These are phyloP conservation scores for Enoplosus armatus DNA, from an alignment of 2,797 vertebrate species.

Conservation along the genomic window DNA sequence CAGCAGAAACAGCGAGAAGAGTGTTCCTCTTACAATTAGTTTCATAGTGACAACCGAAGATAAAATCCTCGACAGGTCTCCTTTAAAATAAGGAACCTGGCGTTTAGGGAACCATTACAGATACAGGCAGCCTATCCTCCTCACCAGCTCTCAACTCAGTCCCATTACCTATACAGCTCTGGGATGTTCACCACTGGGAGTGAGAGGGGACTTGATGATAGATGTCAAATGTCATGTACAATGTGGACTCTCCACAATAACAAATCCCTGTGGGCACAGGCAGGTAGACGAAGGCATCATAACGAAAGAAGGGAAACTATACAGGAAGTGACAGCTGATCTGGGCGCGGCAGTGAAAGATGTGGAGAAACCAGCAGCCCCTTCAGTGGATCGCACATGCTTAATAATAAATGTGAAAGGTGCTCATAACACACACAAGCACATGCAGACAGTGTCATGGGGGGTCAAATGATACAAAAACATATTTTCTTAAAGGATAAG, in stretches of 20 bases:
- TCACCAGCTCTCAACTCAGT: constrained; percentile 37
- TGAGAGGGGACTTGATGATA: constrained; percentile 42
- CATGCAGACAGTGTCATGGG: background rate
- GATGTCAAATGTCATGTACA: constrained; percentile 63
- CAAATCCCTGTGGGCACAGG: constrained; percentile 42
- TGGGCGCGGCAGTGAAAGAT: background rate
- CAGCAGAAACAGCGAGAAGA: constrained; percentile 21
- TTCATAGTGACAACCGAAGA: constrained; percentile 48
- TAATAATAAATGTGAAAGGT: background rate
- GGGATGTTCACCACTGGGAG: constrained; percentile 43
- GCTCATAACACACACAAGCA: background rate
- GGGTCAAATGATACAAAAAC: constrained; percentile 1
- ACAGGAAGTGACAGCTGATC: constrained; percentile 51
- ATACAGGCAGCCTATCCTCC: constrained; percentile 20
- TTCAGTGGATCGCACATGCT: background rate
- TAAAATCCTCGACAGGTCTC: constrained; percentile 53
- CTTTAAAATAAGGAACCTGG: constrained; percentile 48
- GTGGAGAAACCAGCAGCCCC: constrained; percentile 12
- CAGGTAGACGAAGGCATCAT: constrained; percentile 42
- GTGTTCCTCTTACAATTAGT: constrained; percentile 54
- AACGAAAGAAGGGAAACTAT: constrained; percentile 9
- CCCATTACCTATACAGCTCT: constrained; percentile 41
- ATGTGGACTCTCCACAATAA: constrained; percentile 50
- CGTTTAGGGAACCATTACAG: constrained; percentile 64
- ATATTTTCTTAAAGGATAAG: background rate